A percentile compares a stretch with the other conserved stretches of the same genome.
These are phyloP conservation scores for Willowsia nigromaculata DNA, from an alignment of 2,888 invertebrate genomes.

Conservation along the genomic window DNA sequence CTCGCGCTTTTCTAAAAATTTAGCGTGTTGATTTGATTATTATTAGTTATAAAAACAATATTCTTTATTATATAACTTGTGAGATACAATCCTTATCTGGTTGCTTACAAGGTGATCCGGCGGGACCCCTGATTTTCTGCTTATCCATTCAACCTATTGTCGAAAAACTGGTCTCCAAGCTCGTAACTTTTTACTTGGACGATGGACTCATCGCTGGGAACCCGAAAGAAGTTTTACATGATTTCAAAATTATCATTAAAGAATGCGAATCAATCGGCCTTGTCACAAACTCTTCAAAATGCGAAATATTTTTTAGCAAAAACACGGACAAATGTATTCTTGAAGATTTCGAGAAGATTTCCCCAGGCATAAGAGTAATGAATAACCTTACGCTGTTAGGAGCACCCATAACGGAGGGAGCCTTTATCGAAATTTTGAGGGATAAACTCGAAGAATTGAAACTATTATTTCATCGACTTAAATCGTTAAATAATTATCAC, in stretches of 20 bases:
- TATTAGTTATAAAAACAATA: no score
- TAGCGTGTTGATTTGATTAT: no score
- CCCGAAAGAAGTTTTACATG: neutral
- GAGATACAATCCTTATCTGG: no score
- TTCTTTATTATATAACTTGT: no score
- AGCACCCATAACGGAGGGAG: neutral
- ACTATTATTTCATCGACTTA: neutral
- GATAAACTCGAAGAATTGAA: neutral
- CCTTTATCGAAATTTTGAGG: neutral
- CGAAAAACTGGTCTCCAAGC: neutral
- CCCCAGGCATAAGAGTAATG: neutral
- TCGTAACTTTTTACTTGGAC: neutral
- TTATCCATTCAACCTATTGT: neutral
- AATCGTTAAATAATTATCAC: neutral
- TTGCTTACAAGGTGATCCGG: neutral
- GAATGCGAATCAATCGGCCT: neutral
- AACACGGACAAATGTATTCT: neutral
- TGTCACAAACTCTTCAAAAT: neutral
- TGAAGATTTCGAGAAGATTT: neutral
- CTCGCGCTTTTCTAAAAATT: no score
- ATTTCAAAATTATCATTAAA: neutral
- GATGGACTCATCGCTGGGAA: neutral
- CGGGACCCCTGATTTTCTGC: neutral
- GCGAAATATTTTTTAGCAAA: constrained; percentile 1
- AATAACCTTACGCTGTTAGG: neutral